A percentile compares a stretch with the other conserved stretches of the same genome.
phyloP scores from a whole-genome alignment of 2,797 vertebrate genomes.

The Gambelia wislizenii region DNA sequence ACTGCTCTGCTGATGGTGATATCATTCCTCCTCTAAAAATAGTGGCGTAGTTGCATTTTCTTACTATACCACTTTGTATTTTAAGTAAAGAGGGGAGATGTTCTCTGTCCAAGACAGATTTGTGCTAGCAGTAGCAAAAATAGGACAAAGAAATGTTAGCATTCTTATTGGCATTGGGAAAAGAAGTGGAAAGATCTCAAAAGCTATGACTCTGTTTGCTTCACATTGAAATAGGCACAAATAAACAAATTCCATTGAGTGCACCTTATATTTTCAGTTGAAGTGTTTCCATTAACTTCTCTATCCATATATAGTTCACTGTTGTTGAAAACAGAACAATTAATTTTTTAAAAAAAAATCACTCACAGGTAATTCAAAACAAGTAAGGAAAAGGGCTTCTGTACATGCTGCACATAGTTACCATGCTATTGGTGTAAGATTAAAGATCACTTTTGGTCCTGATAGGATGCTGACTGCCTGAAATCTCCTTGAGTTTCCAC shows the following conservation, averaged over 20 bases:
- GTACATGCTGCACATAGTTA: background rate
- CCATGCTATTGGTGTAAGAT: background rate
- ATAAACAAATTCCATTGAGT: background rate
- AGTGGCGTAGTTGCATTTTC: background rate
- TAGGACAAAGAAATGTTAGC: background rate
- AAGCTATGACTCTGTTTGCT: background rate
- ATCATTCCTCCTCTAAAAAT: conserved; percentile 25
- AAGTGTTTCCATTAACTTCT: background rate
- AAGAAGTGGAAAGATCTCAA: background rate
- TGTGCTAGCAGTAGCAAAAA: background rate
- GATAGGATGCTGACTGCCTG: background rate
- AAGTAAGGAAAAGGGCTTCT: background rate
- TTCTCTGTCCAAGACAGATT: background rate
- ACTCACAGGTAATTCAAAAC: too few relatives aligned
- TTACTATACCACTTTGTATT: background rate
- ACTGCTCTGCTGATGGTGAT: background rate
- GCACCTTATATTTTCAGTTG: background rate
- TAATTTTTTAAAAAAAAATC: background rate
- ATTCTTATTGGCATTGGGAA: background rate
- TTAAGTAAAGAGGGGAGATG: background rate
- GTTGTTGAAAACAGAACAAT: background rate
- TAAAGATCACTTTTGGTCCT: background rate
- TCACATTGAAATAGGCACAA: background rate
- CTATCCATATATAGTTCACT: background rate
- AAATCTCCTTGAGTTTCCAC: background rate